These are phyloP conservation scores for Psittacula derbiana DNA, from an alignment of 2,797 vertebrate genomes.

Conservation along the genomic window DNA sequence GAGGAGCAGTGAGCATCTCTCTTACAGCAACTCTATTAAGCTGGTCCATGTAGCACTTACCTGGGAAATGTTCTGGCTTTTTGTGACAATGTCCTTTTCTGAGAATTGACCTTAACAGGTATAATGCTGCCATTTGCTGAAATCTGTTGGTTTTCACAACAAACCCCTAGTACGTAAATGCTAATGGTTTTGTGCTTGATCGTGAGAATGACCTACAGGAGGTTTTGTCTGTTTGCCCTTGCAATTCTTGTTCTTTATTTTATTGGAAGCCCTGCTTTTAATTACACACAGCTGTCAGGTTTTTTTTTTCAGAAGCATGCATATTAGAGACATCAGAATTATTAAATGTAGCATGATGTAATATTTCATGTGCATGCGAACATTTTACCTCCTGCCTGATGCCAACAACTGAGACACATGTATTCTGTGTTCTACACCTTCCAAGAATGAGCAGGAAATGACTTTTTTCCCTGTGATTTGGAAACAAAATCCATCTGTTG, in stretches of 20 bases:
- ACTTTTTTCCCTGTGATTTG: not conserved
- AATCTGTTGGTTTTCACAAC: not conserved
- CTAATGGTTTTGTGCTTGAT: not conserved
- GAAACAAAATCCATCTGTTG: not conserved
- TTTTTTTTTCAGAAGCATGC: not conserved
- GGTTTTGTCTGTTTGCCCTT: not conserved
- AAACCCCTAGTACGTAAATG: not conserved
- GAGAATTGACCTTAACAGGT: not conserved
- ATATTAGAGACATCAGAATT: not conserved
- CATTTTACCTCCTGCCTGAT: not conserved
- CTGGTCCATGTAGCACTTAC: not conserved
- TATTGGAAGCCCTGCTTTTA: not conserved
- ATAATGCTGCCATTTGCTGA: not conserved
- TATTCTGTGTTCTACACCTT: not conserved
- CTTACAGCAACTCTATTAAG: not conserved
- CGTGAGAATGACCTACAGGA: not conserved
- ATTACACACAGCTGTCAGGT: not conserved
- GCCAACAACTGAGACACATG: not conserved
- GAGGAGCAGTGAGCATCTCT: not conserved
- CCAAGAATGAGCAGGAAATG: not conserved
- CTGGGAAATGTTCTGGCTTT: not conserved
- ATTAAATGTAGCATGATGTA: not conserved
- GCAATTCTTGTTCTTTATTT: not conserved
- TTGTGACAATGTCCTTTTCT: not conserved
- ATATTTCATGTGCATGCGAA: not conserved